A percentile compares a stretch with the other conserved stretches of the same genome.
Conservation (phyloP, 2,888 invertebrate species). For the Agonopterix arenella region DNA sequence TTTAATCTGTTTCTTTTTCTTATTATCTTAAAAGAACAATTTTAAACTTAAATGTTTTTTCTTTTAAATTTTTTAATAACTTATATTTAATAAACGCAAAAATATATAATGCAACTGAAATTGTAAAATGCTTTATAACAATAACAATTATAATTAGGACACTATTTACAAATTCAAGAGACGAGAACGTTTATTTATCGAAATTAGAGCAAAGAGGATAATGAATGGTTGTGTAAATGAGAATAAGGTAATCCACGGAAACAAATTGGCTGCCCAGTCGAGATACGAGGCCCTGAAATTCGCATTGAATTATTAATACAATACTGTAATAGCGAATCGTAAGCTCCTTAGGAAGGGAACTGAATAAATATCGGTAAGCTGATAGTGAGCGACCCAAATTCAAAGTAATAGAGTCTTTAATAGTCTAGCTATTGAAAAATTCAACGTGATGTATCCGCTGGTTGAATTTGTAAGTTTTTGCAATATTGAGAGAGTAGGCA, state of each 20-base stretch:
- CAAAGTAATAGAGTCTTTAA: constrained; percentile 14
- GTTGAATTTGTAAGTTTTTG: background rate
- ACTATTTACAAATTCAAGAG: no score
- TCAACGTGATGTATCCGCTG: background rate
- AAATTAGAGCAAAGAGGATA: background rate
- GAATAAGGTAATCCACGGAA: constrained; percentile 39
- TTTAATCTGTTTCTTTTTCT: no score
- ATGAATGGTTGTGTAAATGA: constrained; percentile 13
- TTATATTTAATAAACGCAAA: no score
- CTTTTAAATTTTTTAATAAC: no score
- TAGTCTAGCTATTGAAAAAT: constrained; percentile 5
- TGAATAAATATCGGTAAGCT: constrained; percentile 56
- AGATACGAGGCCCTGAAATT: constrained; percentile 56
- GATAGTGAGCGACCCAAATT: constrained; percentile 35
- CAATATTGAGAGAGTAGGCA: background rate
- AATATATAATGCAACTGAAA: no score
- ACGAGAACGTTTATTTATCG: no score
- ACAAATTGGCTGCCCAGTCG: constrained; percentile 53
- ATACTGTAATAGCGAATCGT: constrained; percentile 61
- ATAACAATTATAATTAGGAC: no score
- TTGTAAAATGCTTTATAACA: no score
- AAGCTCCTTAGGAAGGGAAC: constrained; percentile 65
- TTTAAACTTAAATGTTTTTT: no score
- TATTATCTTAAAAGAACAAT: no score
- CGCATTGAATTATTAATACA: constrained; percentile 67